Percentiles rank a stretch among this genome's conserved stretches.
Evolutionary conservation across 2,888 invertebrate genomes (phyloP).

Genomic region (Volucella inflata): DNA sequence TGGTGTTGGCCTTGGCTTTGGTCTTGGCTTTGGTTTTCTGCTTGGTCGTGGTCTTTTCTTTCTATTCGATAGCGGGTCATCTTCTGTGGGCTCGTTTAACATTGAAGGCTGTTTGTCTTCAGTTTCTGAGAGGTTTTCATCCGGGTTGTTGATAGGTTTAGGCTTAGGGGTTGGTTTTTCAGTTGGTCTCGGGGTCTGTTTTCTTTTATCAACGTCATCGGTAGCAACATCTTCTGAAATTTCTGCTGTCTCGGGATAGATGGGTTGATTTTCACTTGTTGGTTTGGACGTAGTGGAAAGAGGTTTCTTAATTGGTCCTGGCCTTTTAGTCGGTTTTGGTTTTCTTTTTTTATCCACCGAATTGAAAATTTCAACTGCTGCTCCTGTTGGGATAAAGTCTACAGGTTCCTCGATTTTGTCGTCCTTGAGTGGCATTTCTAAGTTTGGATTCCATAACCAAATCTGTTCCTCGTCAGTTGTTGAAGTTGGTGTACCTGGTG

Average conservation of each 20-base stretch:
- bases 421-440: background rate
- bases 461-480: background rate
- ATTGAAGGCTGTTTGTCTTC: background rate
- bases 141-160: conserved; percentile 4
- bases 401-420: background rate
- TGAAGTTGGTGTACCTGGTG: conserved; percentile 13
- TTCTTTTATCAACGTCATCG: background rate
- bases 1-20: conserved; percentile 21
- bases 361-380: background rate
- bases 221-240: background rate
- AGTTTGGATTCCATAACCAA: background rate
- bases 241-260: background rate
- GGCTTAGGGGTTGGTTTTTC: conserved; percentile 10
- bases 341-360: background rate
- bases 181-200: conserved; percentile 18
- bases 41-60: conserved; percentile 11
- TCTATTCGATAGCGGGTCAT: background rate
- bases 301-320: conserved; percentile 4
- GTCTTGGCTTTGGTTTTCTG: conserved; percentile 21
- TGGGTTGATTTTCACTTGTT: background rate
- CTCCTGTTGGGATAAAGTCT: background rate
- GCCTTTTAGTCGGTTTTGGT: conserved; percentile 15
- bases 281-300: background rate
- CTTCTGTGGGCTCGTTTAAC: background rate
- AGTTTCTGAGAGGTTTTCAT: background rate